Percentiles rank a stretch among this genome's conserved stretches.
These are phyloP conservation scores for Scophthalmus maximus DNA, from an alignment of 2,113 vertebrate species.

Conservation along the genomic window DNA sequence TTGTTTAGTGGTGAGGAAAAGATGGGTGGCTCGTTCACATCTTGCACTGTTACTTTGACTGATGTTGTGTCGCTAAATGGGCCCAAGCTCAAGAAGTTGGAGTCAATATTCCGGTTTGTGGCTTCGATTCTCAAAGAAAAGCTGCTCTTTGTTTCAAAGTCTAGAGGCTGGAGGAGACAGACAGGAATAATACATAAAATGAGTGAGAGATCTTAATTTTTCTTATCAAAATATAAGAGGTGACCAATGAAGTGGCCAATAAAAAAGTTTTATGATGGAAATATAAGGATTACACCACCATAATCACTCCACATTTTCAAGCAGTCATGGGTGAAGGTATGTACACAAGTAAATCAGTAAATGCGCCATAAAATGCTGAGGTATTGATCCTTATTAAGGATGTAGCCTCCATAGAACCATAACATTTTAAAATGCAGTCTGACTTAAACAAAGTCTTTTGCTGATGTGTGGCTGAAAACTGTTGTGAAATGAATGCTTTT, in stretches of 20 bases:
- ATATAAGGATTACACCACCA: too few species aligned
- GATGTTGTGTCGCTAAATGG: conserved; percentile 91
- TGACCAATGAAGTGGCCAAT: not conserved
- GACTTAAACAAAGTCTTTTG: conserved; percentile 46
- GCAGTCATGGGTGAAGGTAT: conserved; percentile 1
- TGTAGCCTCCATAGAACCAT: conserved; percentile 33
- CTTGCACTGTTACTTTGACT: conserved; percentile 91
- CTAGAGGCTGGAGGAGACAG: conserved; percentile 85
- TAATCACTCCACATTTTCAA: not conserved
- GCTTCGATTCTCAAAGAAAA: conserved; percentile 92
- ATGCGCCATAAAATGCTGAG: not conserved
- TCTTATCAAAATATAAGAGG: conserved; percentile 13
- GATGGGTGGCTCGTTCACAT: conserved; percentile 93
- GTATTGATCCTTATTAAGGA: conserved; percentile 50
- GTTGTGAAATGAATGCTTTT: conserved; percentile 37
- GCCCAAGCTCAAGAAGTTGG: conserved; percentile 89
- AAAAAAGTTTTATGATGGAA: not conserved
- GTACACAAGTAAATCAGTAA: conserved; percentile 17
- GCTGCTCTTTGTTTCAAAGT: conserved; percentile 93
- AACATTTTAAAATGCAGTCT: conserved; percentile 42
- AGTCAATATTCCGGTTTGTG: conserved; percentile 92
- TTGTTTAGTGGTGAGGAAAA: conserved; percentile 85
- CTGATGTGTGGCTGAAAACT: conserved; percentile 48
- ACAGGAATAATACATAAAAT: not conserved
- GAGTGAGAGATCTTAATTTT: conserved; percentile 11